Evolutionary conservation across 1,140 invertebrate genomes (phyloP).

Genomic region (Coptotermes formosanus): DNA sequence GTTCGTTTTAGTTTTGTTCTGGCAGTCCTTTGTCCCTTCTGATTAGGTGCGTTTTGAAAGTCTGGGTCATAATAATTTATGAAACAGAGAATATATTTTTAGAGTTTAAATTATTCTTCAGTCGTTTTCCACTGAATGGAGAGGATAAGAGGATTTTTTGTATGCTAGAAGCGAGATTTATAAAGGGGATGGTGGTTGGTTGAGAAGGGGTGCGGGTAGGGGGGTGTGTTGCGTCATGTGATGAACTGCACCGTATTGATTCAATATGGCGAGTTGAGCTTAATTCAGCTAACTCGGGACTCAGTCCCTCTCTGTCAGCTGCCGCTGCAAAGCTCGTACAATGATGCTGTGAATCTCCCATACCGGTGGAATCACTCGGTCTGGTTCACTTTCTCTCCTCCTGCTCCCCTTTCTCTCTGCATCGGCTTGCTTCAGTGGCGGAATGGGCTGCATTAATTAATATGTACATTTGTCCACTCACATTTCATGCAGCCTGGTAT

Average conservation of each 20-base stretch:
- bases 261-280: slow-evolving; percentile 14
- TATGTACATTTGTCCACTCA: too few species aligned
- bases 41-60: too few species aligned
- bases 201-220: background rate
- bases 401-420: too few species aligned
- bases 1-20: too few species aligned
- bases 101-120: background rate
- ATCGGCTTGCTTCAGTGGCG: background rate
- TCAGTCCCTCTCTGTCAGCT: background rate
- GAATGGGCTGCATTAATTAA: background rate
- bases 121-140: background rate
- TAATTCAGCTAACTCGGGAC: slow-evolving; percentile 6
- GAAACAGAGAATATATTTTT: background rate
- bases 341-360: background rate
- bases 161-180: background rate
- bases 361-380: background rate
- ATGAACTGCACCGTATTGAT: slow-evolving; percentile 15
- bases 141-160: background rate
- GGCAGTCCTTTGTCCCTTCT: too few species aligned
- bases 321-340: too few species aligned
- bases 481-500: too few species aligned
- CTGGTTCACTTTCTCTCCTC: background rate
- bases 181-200: background rate
- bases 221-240: slow-evolving; percentile 16
- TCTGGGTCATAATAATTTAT: too few species aligned